These are phyloP conservation scores for Catagonus wagneri DNA, from an alignment of 2,113 vertebrate genomes.

Conservation along the genomic window DNA sequence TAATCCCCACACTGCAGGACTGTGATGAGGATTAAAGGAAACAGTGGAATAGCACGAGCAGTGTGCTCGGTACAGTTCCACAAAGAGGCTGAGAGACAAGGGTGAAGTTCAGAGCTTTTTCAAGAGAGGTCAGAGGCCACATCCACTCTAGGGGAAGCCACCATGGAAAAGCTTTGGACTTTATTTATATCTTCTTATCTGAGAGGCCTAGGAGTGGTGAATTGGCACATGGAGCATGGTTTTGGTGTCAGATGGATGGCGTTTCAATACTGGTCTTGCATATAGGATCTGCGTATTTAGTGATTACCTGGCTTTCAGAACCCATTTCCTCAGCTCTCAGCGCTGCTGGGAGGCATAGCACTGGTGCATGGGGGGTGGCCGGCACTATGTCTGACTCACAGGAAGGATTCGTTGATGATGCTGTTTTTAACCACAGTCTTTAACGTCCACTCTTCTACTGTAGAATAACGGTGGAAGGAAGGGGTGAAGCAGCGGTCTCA, in stretches of 20 bases:
- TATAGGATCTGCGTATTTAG: not conserved
- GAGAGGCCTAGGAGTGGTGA: not conserved
- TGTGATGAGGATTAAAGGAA: not conserved
- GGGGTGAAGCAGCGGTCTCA: not conserved
- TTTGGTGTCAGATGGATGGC: not conserved
- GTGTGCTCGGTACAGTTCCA: not conserved
- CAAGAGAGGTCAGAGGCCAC: not conserved
- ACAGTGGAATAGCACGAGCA: not conserved
- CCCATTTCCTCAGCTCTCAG: not conserved
- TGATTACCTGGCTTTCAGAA: not conserved
- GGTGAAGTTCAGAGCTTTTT: not conserved
- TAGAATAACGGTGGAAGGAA: not conserved
- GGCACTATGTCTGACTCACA: not conserved
- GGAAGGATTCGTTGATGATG: not conserved
- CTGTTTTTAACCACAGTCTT: not conserved
- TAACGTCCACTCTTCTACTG: not conserved
- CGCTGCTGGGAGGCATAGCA: not conserved
- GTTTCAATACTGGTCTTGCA: not conserved
- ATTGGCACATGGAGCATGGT: not conserved
- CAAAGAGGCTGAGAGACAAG: not conserved
- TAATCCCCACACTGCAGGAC: not conserved
- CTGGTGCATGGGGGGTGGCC: not conserved
- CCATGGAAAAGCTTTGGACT: not conserved
- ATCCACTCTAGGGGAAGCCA: not conserved
- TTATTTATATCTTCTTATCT: not conserved